Evolutionary conservation across 2,113 vertebrate genomes (phyloP).

Genomic region (Collichthys lucidus): DNA sequence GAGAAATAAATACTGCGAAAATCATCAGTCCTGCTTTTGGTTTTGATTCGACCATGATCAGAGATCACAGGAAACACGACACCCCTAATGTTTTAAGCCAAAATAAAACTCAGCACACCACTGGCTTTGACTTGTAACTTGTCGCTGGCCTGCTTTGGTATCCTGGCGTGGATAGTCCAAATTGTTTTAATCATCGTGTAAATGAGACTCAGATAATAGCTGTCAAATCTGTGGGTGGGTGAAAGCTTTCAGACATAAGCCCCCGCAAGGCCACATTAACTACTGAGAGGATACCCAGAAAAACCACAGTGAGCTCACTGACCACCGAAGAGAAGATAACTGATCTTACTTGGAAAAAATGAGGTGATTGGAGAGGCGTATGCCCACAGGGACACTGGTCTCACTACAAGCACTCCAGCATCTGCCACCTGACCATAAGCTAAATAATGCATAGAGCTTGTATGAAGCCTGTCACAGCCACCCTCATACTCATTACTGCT

Average conservation of each 20-base stretch:
- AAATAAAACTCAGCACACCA: neutral
- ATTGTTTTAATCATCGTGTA: constrained; percentile 28
- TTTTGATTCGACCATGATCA: too few species aligned
- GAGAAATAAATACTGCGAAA: too few species aligned
- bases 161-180: neutral
- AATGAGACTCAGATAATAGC: constrained; percentile 29
- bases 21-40: too few species aligned
- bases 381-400: constrained; percentile 40
- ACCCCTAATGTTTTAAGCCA: neutral
- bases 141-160: constrained; percentile 6
- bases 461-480: constrained; percentile 48
- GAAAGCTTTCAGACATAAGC: constrained; percentile 39
- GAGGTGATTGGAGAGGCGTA: neutral
- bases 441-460: constrained; percentile 75
- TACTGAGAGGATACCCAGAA: constrained; percentile 41
- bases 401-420: constrained; percentile 54
- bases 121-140: neutral
- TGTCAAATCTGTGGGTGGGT: constrained; percentile 28
- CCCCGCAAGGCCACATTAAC: constrained; percentile 39
- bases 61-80: too few species aligned
- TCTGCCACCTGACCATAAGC: constrained; percentile 67
- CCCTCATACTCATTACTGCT: constrained; percentile 35
- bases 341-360: constrained; percentile 32
- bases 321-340: constrained; percentile 11
- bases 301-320: constrained; percentile 28